Evolutionary conservation across 2,113 vertebrate genomes (phyloP).

Genomic region (Carlito syrichta): DNA sequence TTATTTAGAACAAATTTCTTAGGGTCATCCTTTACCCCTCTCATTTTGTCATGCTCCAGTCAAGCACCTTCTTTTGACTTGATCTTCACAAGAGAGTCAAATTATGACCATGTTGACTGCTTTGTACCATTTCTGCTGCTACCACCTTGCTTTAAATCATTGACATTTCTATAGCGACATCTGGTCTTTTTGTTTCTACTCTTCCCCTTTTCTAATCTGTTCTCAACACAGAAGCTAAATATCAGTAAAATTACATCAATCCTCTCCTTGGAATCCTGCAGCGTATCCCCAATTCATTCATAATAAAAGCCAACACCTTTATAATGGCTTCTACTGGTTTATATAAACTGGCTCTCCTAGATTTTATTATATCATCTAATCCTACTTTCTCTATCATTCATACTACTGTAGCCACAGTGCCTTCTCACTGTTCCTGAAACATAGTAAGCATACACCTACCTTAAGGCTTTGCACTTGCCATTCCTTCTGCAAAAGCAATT

Average conservation of each 20-base stretch:
- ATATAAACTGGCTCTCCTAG: background rate
- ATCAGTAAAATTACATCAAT: background rate
- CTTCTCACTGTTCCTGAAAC: background rate
- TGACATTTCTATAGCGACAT: background rate
- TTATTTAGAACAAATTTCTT: background rate
- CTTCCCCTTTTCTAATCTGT: background rate
- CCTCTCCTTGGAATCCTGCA: background rate
- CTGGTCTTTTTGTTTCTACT: background rate
- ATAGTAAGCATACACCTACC: background rate
- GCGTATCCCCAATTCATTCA: background rate
- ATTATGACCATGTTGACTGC: background rate
- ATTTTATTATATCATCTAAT: background rate
- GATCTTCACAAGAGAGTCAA: background rate
- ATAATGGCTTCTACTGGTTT: background rate
- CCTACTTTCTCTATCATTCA: background rate
- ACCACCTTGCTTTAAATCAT: background rate
- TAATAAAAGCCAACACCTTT: background rate
- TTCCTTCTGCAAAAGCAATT: background rate
- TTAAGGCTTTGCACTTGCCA: background rate
- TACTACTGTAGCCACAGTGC: background rate
- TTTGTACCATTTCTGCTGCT: background rate
- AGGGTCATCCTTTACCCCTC: background rate
- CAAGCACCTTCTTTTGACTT: background rate
- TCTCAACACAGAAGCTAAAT: background rate
- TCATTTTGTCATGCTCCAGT: background rate